Base-by-base conservation (phyloP, 1,140 invertebrate genomes). In the Telenomus remus region DNA sequence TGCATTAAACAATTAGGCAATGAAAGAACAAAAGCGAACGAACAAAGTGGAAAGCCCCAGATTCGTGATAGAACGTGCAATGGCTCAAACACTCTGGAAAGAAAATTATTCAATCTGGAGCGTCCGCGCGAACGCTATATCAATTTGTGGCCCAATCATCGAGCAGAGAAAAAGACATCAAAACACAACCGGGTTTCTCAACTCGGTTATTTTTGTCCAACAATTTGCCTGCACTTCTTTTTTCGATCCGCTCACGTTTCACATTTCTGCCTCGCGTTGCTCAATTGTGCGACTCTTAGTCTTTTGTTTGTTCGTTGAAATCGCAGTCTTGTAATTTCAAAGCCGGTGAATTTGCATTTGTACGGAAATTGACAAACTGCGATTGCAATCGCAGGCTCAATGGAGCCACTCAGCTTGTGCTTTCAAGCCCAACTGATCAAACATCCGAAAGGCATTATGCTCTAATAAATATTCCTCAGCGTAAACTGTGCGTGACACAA, bases 401-500 rank as follows among this genome's bases (percentile, higher is more conserved):
- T 39, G 37, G 10, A 48, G 9, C 37, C 15, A 55, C 7, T 33
- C n/a, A 27, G 12, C 11, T 44, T 35, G 27, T 15, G 14, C 44
- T 4, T 64, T 64, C 37, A 50, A 33, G 39, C 19, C 9, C 2
- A 0, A n/a, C 13, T 44, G 50, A 37, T 66, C 12, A 44, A 57
- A 66, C 16, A 39, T 9, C 43, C 16, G 56, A 50, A 43, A 7
- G 11, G 14, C 59, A 42, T 51, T 19, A 0, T 51, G 57, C 37
- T 43, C 14, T 51, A 12, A 61, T 61, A 33, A 61, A 63, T 44
- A 48, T 9, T 27, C 33, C 51, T 51, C 37, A 68, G 34, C 51
- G 49, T 59, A 39, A 68, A 68, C 49, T 55, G 19, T 16, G 46
- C 54, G 44, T 57, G 48, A 39, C 60, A 76, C n/a, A n/a, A n/a